Evolutionary conservation across 2,797 vertebrate species (phyloP).

Genomic region (Xerus rutilus): DNA sequence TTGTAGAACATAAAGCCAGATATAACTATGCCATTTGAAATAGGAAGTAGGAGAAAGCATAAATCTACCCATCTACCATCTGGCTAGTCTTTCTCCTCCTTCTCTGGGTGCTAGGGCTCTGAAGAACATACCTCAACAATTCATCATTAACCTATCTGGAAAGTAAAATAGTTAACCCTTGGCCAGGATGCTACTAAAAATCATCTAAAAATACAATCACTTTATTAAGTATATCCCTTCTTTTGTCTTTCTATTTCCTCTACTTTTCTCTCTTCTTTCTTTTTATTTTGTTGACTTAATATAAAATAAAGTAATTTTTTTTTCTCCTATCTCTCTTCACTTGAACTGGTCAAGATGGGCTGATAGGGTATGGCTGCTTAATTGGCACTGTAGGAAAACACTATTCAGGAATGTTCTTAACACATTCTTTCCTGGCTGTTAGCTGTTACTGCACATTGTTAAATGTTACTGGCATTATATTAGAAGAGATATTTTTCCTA

Average conservation of each 20-base stretch:
- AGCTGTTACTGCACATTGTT: background rate
- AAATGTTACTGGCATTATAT: background rate
- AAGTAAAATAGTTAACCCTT: background rate
- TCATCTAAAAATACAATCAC: background rate
- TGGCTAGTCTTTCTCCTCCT: background rate
- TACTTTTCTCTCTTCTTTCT: background rate
- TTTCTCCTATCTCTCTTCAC: background rate
- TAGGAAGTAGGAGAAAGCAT: background rate
- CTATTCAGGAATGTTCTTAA: background rate
- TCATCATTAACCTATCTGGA: background rate
- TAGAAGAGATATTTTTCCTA: slow-evolving; percentile 14
- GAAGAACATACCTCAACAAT: background rate
- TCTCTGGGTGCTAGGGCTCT: background rate
- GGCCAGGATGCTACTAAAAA: background rate
- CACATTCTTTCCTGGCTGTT: background rate
- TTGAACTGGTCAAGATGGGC: background rate
- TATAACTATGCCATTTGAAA: background rate
- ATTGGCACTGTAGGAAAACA: background rate
- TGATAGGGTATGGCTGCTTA: background rate
- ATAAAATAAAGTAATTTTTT: background rate
- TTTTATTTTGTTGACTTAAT: background rate
- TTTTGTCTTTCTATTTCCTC: background rate
- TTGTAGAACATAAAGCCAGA: background rate
- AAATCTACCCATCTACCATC: background rate
- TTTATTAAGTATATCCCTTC: background rate